Conservation (phyloP, 2,888 invertebrate species). For the Heliconius charithonia region DNA sequence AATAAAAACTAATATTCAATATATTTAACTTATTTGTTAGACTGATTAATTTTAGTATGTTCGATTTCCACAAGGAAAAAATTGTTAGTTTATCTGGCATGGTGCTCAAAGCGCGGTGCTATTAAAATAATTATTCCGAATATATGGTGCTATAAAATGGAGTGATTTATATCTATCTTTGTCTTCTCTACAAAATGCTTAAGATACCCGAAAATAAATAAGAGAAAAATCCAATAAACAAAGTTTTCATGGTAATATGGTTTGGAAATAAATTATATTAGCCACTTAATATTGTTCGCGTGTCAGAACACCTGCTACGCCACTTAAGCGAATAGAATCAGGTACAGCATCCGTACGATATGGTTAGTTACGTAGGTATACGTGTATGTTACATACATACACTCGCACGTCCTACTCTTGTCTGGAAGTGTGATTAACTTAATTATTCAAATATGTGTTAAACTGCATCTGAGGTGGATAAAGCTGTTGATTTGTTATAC, state of each 20-base stretch:
- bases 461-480: slow-evolving; percentile 10
- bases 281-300: slow-evolving; percentile 19
- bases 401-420: neutral
- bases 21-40: too few species aligned
- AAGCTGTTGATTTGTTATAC: neutral
- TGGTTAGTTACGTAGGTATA: neutral
- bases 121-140: too few species aligned
- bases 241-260: neutral
- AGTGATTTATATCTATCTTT: too few species aligned
- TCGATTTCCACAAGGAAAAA: too few species aligned
- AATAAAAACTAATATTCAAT: neutral
- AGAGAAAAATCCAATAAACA: too few species aligned
- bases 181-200: too few species aligned
- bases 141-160: too few species aligned
- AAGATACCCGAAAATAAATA: too few species aligned
- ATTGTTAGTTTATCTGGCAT: too few species aligned
- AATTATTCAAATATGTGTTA: slow-evolving; percentile 21
- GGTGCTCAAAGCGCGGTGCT: too few species aligned
- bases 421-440: slow-evolving; percentile 18
- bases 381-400: neutral
- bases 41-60: too few species aligned
- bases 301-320: slow-evolving; percentile 24
- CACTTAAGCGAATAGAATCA: slow-evolving; percentile 21
- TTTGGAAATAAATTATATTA: slow-evolving; percentile 14
- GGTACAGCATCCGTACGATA: neutral